Percentiles rank a stretch among this genome's conserved stretches.
Evolutionary conservation across 2,113 vertebrate species (phyloP).

Genomic region (Aegithalos caudatus): DNA sequence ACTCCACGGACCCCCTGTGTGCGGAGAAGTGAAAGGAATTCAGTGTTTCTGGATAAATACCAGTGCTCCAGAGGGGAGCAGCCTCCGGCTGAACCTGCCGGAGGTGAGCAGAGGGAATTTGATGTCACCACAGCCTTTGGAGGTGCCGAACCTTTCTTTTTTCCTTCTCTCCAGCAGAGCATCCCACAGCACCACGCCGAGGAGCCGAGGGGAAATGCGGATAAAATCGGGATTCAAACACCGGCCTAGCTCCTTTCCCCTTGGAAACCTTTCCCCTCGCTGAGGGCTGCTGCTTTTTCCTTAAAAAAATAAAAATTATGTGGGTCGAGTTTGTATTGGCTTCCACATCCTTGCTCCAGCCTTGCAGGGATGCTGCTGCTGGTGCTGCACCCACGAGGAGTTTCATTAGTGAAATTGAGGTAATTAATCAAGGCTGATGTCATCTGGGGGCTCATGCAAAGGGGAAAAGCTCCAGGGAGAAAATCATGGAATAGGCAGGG

Average conservation of each 20-base stretch:
- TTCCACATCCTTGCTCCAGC: not conserved
- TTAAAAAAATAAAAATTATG: not conserved
- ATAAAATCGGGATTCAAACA: not conserved
- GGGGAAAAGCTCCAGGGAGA: not conserved
- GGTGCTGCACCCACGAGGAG: rapidly evolving
- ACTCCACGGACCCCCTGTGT: no score
- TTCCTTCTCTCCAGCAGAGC: rapidly evolving
- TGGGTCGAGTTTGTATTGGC: not conserved
- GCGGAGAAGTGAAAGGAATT: not conserved
- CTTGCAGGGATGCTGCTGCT: not conserved
- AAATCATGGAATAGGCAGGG: not conserved
- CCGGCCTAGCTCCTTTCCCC: not conserved
- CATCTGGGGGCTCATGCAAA: not conserved
- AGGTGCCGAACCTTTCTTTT: not conserved
- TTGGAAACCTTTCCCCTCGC: no score
- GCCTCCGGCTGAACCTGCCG: not conserved
- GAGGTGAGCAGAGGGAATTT: not conserved
- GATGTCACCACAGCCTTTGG: no score
- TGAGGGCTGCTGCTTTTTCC: not conserved
- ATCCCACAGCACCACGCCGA: not conserved
- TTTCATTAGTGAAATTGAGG: not conserved
- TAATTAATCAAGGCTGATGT: not conserved
- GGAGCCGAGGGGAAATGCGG: not conserved
- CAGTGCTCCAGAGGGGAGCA: not conserved
- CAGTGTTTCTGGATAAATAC: not conserved